Evolutionary conservation across 2,888 invertebrate genomes (phyloP).

Genomic region (Acrobasis consociella): DNA sequence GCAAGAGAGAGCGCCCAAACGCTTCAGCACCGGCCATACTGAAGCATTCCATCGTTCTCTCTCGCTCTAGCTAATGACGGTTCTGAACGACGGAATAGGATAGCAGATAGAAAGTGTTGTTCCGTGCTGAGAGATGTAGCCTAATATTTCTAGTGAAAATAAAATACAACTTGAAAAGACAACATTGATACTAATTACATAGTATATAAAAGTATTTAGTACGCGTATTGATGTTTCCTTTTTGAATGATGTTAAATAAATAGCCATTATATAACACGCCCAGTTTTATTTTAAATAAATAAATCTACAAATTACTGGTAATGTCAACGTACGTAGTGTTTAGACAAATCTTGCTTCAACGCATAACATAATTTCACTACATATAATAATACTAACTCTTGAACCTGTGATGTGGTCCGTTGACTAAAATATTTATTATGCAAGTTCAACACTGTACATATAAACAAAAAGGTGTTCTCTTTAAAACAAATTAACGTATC

Average conservation of each 20-base stretch:
- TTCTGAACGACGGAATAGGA: too few relatives aligned
- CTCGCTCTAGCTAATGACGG: too few relatives aligned
- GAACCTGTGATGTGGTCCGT: conserved; percentile 1
- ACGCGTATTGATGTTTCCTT: conserved; percentile 35
- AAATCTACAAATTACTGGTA: background rate
- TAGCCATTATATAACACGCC: background rate
- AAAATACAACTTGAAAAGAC: conserved; percentile 35
- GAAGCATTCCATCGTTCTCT: too few relatives aligned
- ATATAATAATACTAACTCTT: conserved; percentile 10
- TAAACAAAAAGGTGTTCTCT: too few relatives aligned
- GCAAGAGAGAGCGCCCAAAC: too few relatives aligned
- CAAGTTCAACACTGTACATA: background rate
- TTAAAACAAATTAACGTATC: too few relatives aligned
- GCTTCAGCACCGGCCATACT: too few relatives aligned
- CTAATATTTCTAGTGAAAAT: too few relatives aligned
- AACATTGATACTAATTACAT: conserved; percentile 29
- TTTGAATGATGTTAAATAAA: conserved; percentile 32
- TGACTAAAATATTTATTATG: background rate
- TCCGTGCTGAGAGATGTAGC: too few relatives aligned
- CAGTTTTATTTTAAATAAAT: conserved; percentile 12
- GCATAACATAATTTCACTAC: background rate
- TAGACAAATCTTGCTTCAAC: conserved; percentile 1
- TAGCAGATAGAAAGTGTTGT: too few relatives aligned
- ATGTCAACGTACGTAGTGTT: background rate
- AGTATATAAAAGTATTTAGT: background rate